Conservation (phyloP, 2,888 invertebrate genomes). For the Melanotus villosus region DNA sequence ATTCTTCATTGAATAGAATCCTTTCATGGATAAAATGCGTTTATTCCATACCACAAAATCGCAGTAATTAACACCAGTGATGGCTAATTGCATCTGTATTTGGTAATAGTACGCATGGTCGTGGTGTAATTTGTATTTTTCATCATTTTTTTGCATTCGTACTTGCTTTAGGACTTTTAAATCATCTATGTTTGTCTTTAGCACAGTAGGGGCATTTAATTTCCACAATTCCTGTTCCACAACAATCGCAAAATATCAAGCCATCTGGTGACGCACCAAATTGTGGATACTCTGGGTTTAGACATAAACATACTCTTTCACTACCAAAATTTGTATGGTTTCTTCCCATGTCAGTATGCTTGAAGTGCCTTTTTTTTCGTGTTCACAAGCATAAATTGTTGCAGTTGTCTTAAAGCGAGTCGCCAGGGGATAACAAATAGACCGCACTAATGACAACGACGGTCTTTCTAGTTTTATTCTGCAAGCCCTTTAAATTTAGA, state of each 20-base stretch:
- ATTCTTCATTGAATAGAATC: no score
- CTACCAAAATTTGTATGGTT: constrained; percentile 4
- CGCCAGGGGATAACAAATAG: no score
- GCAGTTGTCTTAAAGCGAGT: no score
- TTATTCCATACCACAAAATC: neutral
- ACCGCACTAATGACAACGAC: no score
- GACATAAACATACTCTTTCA: neutral
- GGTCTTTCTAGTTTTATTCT: no score
- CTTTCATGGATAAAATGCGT: no score
- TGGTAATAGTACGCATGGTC: constrained; percentile 7
- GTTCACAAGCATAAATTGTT: no score
- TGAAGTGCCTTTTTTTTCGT: no score
- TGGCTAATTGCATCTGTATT: constrained; percentile 2
- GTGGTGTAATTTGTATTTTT: neutral
- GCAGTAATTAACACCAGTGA: neutral
- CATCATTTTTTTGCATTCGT: neutral
- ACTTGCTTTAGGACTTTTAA: constrained; percentile 6
- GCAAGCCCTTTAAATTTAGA: no score
- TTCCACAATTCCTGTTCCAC: constrained; percentile 1
- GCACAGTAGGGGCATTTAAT: constrained; percentile 18
- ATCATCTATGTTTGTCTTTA: constrained; percentile 12
- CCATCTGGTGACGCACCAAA: constrained; percentile 26
- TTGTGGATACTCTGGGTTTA: constrained; percentile 1
- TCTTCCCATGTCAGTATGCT: no score
- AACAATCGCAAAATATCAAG: constrained; percentile 8